Evolutionary conservation across 2,113 vertebrate genomes (phyloP).

Genomic region (Boulengerochromis microlepis): DNA sequence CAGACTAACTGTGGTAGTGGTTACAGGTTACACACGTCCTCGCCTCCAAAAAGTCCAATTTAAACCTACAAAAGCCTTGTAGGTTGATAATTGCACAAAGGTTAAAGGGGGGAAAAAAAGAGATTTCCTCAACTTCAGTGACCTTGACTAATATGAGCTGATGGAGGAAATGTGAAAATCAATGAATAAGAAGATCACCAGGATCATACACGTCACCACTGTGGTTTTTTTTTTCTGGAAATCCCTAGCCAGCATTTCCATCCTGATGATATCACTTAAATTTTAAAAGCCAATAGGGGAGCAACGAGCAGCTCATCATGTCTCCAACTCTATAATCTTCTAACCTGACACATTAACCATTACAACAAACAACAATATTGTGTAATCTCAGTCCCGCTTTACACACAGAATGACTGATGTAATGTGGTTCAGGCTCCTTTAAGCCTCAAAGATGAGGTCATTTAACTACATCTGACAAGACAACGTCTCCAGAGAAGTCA

Average conservation of each 20-base stretch:
- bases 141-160: background rate
- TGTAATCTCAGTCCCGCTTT: background rate
- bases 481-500: background rate
- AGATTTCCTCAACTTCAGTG: background rate
- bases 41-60: background rate
- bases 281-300: background rate
- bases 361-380: background rate
- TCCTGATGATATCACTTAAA: background rate
- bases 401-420: background rate
- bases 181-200: background rate
- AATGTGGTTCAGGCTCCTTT: background rate
- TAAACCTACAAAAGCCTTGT: background rate
- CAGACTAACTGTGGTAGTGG: background rate
- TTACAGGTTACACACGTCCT: background rate
- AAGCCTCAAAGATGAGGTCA: background rate
- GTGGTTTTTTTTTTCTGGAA: background rate
- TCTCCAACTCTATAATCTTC: background rate
- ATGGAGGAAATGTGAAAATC: background rate
- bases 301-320: background rate
- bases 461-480: background rate
- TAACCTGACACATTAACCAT: background rate
- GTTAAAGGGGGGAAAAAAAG: background rate
- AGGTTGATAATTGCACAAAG: background rate
- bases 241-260: background rate
- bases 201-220: background rate